Evolutionary conservation across 2,888 invertebrate species (phyloP).

Genomic region (Venusia cambrica): DNA sequence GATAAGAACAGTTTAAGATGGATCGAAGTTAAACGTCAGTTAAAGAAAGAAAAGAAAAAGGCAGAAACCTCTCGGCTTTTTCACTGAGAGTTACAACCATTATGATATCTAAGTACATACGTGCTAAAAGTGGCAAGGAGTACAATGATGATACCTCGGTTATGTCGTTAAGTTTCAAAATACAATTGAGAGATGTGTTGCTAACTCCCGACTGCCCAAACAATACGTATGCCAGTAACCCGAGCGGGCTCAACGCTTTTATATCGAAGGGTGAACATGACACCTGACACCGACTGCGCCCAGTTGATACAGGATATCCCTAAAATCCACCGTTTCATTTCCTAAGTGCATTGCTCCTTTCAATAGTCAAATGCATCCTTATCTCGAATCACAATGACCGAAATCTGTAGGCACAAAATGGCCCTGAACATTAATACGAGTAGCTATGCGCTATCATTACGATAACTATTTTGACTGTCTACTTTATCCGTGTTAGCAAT

Average conservation of each 20-base stretch:
- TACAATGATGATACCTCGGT: no score
- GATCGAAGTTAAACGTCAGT: no score
- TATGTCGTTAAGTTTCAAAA: no score
- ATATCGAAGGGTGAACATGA: constrained; percentile 68
- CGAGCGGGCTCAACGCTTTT: constrained; percentile 61
- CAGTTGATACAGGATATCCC: constrained; percentile 52
- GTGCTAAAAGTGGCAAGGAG: no score
- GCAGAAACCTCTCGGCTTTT: no score
- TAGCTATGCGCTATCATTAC: constrained; percentile 8
- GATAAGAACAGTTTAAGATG: no score
- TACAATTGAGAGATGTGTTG: constrained; percentile 1
- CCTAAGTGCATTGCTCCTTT: constrained; percentile 61
- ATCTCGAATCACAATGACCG: constrained; percentile 22
- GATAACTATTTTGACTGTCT: no score
- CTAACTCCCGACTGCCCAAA: constrained; percentile 6
- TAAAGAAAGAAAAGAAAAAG: no score
- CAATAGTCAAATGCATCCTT: constrained; percentile 52
- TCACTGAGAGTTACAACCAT: no score
- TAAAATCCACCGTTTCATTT: constrained; percentile 62
- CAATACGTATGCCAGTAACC: constrained; percentile 54
- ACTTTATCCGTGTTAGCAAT: no score
- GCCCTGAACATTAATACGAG: neutral
- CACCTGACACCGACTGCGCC: constrained; percentile 63
- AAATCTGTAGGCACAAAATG: constrained; percentile 24
- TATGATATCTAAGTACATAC: no score